phyloP scores from a whole-genome alignment of 2,797 vertebrate genomes.

The Onychomys torridus region DNA sequence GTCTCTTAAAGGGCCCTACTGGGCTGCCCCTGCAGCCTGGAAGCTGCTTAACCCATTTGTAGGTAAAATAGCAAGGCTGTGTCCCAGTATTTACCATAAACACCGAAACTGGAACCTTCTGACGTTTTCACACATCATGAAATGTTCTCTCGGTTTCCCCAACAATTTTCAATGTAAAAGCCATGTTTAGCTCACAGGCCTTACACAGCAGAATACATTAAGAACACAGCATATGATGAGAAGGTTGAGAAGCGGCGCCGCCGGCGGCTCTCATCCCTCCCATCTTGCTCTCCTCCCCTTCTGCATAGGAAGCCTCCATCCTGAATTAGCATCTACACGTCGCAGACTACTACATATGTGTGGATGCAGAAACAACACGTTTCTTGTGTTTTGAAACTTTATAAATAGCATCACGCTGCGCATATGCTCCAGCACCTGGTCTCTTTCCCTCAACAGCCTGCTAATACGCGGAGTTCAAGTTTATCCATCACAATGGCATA shows the following conservation, averaged over 20 bases:
- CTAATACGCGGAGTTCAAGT: neutral
- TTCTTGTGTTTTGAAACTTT: constrained; percentile 73
- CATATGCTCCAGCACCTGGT: constrained; percentile 70
- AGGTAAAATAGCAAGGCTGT: neutral
- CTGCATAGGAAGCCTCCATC: neutral
- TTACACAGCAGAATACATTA: neutral
- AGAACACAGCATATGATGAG: neutral
- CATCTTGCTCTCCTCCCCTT: neutral
- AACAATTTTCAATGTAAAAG: neutral
- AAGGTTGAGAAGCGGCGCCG: neutral
- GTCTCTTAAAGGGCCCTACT: neutral
- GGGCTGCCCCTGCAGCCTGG: neutral
- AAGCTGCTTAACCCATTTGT: neutral
- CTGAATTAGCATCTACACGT: neutral
- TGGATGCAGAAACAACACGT: constrained; percentile 61
- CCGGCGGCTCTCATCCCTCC: neutral
- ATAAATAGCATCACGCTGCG: constrained; percentile 55
- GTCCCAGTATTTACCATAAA: neutral
- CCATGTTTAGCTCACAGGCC: neutral
- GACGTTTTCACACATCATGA: neutral
- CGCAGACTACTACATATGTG: constrained; percentile 18
- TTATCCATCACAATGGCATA: neutral
- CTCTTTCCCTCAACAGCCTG: constrained; percentile 42
- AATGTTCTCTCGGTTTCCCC: neutral
- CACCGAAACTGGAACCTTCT: neutral